These are phyloP conservation scores for Cheilosia pagana DNA, from an alignment of 2,888 invertebrate genomes.

Conservation along the genomic window DNA sequence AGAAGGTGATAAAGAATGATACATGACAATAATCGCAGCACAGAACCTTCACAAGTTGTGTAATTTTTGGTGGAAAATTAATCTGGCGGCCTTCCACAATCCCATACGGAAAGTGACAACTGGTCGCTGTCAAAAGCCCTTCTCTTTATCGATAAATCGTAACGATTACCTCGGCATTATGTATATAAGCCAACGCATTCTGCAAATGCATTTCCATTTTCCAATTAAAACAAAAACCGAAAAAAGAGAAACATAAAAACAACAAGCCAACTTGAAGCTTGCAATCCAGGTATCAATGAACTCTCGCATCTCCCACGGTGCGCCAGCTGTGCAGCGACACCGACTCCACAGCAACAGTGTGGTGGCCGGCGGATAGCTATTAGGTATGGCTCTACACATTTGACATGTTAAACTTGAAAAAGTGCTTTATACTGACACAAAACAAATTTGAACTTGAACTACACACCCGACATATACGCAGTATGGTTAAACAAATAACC, in stretches of 20 bases:
- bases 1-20: slow-evolving; percentile 4
- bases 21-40: not conserved
- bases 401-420: slow-evolving; percentile 67
- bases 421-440: slow-evolving; percentile 52
- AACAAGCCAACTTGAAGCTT: slow-evolving; percentile 4
- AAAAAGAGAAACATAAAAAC: not conserved
- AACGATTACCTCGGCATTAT: slow-evolving; percentile 7
- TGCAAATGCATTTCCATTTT: slow-evolving; percentile 1
- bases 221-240: too few relatives aligned
- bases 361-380: not conserved
- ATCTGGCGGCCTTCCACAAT: slow-evolving; percentile 9
- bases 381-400: slow-evolving; percentile 38
- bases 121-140: slow-evolving; percentile 11
- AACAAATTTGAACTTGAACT: slow-evolving; percentile 72
- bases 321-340: not conserved
- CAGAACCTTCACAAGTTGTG: slow-evolving; percentile 32
- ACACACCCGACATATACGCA: slow-evolving; percentile 41
- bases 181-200: not conserved
- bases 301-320: slow-evolving; percentile 47
- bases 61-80: slow-evolving; percentile 8
- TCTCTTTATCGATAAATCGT: slow-evolving; percentile 1
- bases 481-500: slow-evolving; percentile 49
- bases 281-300: slow-evolving; percentile 42
- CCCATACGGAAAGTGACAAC: not conserved
- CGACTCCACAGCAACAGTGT: not conserved